Evolutionary conservation across 1,140 invertebrate genomes (phyloP), one percentile per base, ranked within the genome.

Genomic region (Anastrepha obliqua): DNA sequence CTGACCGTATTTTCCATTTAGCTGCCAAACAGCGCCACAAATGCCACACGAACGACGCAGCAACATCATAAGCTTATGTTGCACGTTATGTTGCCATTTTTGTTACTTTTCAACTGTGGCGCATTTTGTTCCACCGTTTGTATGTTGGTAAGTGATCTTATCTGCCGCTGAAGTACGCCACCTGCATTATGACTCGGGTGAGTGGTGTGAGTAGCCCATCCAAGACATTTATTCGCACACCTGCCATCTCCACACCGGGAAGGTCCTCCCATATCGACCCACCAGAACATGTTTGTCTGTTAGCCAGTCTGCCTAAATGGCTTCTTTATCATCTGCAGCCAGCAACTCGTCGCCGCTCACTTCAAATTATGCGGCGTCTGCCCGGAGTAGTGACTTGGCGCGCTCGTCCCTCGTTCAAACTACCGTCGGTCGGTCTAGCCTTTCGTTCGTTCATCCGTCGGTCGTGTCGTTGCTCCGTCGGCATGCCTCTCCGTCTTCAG

Each of bases 251-350:
- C 29, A 29, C 29, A 29, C 29, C 0, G 29, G 29, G 1, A 29
- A 29, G 29, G 29, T 29, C 29, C 29, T 29, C 29, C 29, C 29
- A 29, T 29, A 29, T 29, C 29, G 29, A 8, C 20, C 17, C 29
- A 20, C 20, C 64, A 4, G 5, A 29, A 29, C 29, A 29, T 9
- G 7, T 81, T 55, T 81, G 74, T 15, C 47, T 81, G 74, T 81
- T 47, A 81, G 74, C 74, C 74, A 81, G 74, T 3, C 74, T 81
- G 74, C 20, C 74, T 55, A 55, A 81, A 81, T 81, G 47, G 74
- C 74, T 81, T 81, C 74, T 51, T 81, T 81, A 55, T 81, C 47
- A 81, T 51, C 42, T 81, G 44, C 7, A 81, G 74, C 29, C 47
- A 20, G 47, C 44, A 81, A 81, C 74, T 81, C 47, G 42, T 44